Percentiles rank a stretch among this genome's conserved stretches.
phyloP scores from a whole-genome alignment of 2,888 invertebrate genomes.

The Cataglyphis livida region DNA sequence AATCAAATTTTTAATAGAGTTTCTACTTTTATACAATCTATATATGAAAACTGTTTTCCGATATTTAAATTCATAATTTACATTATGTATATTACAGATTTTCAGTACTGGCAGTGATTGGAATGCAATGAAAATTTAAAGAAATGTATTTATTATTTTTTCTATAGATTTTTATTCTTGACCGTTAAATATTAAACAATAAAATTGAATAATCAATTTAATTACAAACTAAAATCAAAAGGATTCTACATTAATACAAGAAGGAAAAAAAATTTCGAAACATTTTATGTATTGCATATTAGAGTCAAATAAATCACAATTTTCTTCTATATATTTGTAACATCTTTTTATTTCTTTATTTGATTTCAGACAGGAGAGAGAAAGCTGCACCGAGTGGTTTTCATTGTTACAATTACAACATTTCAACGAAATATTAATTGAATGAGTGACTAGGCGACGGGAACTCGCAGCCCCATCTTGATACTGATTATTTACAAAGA shows the following conservation, averaged over 20 bases:
- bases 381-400: slow-evolving; percentile 33
- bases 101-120: too few relatives aligned
- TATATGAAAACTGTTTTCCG: too few relatives aligned
- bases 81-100: too few relatives aligned
- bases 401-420: slow-evolving; percentile 30
- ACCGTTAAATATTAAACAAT: neutral
- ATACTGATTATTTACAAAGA: slow-evolving; percentile 73
- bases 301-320: neutral
- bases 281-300: neutral
- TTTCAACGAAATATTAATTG: slow-evolving; percentile 43
- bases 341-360: slow-evolving; percentile 43
- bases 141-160: neutral
- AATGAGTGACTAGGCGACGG: slow-evolving; percentile 84
- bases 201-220: neutral
- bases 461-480: slow-evolving; percentile 77
- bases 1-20: too few relatives aligned
- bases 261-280: neutral
- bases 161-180: neutral
- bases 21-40: too few relatives aligned
- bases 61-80: too few relatives aligned
- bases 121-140: neutral
- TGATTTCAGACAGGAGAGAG: slow-evolving; percentile 30
- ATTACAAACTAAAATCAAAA: neutral
- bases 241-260: neutral
- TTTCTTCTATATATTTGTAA: slow-evolving; percentile 20